These are phyloP conservation scores for Kryptopterus vitreolus DNA, from an alignment of 2,797 vertebrate genomes.

Conservation along the genomic window DNA sequence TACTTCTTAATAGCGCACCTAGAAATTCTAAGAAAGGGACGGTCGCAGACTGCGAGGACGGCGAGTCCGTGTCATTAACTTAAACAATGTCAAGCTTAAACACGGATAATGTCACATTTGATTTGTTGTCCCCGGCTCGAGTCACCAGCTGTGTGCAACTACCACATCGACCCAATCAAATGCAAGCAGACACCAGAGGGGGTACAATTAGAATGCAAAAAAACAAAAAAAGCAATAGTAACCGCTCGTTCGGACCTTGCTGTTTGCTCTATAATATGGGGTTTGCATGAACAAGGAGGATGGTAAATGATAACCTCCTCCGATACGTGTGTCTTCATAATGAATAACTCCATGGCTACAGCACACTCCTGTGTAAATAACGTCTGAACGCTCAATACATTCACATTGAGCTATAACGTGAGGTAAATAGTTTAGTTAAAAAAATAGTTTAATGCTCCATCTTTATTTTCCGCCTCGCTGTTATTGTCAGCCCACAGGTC, in stretches of 20 bases:
- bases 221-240: too few species aligned
- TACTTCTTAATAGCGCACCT: slow-evolving; percentile 15
- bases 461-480: neutral
- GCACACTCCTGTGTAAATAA: neutral
- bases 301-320: neutral
- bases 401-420: neutral
- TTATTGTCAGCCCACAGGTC: neutral
- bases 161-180: slow-evolving; percentile 13
- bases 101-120: slow-evolving; percentile 22
- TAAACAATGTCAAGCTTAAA: slow-evolving; percentile 18
- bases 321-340: slow-evolving; percentile 14
- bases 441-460: neutral
- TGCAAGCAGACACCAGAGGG: neutral
- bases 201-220: neutral
- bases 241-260: neutral
- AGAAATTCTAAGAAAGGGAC: slow-evolving; percentile 43
- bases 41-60: slow-evolving; percentile 15
- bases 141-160: slow-evolving; percentile 14
- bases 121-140: slow-evolving; percentile 27
- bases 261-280: neutral
- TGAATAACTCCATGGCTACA: slow-evolving; percentile 24
- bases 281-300: neutral
- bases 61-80: slow-evolving; percentile 38
- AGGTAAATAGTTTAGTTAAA: too few species aligned
- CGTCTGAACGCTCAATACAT: slow-evolving; percentile 2